A percentile compares a stretch with the other conserved stretches of the same genome.
Conservation (phyloP, 2,797 vertebrate species). For the Sylvia borin region DNA sequence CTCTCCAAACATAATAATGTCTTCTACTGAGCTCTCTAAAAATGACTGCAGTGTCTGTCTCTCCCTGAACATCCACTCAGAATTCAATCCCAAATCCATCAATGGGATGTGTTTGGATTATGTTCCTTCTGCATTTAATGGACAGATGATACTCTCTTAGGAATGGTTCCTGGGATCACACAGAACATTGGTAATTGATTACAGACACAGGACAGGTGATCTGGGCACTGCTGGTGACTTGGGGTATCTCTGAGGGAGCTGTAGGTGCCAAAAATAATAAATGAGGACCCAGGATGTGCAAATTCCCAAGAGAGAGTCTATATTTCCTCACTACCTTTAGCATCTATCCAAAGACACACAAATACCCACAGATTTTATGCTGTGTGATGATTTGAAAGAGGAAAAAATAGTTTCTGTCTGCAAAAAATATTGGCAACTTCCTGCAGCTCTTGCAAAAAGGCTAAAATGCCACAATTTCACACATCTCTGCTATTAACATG, state of each 20-base stretch:
- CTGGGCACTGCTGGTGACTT: not conserved
- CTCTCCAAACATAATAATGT: not conserved
- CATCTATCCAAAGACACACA: not conserved
- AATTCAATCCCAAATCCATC: not conserved
- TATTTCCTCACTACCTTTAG: not conserved
- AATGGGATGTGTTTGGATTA: not conserved
- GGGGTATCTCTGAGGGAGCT: not conserved
- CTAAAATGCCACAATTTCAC: constrained; percentile 9
- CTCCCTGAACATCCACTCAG: not conserved
- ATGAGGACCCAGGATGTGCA: not conserved
- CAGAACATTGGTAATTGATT: not conserved
- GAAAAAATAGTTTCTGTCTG: constrained; percentile 6
- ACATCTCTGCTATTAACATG: constrained; percentile 58
- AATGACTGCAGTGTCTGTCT: not conserved
- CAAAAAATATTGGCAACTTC: constrained; percentile 30
- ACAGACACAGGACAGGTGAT: not conserved
- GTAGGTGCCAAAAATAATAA: not conserved
- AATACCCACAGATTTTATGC: not conserved
- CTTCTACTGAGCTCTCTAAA: not conserved
- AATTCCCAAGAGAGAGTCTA: not conserved
- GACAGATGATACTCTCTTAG: not conserved
- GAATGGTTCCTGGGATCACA: not conserved
- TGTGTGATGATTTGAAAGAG: not conserved
- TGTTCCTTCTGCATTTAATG: not conserved
- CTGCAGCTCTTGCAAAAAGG: constrained; percentile 10